Conservation (phyloP, 2,888 invertebrate genomes). For the Salpingus planirostris region DNA sequence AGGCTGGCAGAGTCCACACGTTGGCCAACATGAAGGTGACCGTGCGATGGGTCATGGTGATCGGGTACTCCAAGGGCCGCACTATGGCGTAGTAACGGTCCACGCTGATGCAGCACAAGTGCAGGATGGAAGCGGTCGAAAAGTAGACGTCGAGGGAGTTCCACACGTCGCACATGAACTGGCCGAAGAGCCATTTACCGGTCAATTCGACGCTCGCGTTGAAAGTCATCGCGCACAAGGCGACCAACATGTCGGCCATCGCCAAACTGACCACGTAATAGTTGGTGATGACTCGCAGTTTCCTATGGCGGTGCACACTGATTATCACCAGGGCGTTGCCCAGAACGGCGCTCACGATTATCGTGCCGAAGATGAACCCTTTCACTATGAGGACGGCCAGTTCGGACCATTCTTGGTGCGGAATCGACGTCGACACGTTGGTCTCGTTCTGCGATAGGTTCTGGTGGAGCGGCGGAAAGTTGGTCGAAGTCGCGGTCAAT, state of each 20-base stretch:
- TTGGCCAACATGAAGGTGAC: conserved; percentile 75
- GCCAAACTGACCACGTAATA: conserved; percentile 94
- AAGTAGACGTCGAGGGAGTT: conserved; percentile 92
- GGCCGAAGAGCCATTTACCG: conserved; percentile 79
- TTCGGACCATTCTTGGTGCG: conserved; percentile 45
- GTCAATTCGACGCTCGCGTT: conserved; percentile 79
- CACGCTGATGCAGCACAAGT: conserved; percentile 89
- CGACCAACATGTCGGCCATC: conserved; percentile 88
- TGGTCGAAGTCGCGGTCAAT: conserved; percentile 31
- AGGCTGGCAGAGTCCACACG: conserved; percentile 86
- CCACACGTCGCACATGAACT: conserved; percentile 89
- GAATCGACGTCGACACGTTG: conserved; percentile 34
- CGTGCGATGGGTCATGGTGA: conserved; percentile 79
- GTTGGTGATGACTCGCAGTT: conserved; percentile 82
- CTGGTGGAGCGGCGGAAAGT: conserved; percentile 25
- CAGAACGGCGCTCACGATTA: conserved; percentile 81
- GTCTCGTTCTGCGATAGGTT: conserved; percentile 29
- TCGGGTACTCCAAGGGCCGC: conserved; percentile 83
- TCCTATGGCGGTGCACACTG: conserved; percentile 70
- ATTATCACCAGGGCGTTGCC: conserved; percentile 89
- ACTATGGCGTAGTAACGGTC: conserved; percentile 84
- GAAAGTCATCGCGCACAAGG: conserved; percentile 86
- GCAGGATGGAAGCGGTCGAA: conserved; percentile 84
- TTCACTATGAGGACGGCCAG: conserved; percentile 57
- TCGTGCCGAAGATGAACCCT: conserved; percentile 71